Conservation (phyloP, 2,113 vertebrate genomes). For the Myrmophylax atrothorax region DNA sequence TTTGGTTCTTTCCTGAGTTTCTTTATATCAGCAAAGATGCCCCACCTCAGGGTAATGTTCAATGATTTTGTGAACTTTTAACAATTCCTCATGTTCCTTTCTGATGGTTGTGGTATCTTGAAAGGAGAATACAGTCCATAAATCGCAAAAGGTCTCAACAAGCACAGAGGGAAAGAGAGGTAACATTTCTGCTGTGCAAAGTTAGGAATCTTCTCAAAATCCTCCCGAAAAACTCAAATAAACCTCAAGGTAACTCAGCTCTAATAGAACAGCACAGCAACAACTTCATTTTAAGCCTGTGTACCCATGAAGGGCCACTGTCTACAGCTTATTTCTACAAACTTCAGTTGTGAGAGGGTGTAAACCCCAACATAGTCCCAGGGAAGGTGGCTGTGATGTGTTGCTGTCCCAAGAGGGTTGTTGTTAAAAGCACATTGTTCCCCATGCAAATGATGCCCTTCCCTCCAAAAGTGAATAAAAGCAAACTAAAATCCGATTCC, state of each 20-base stretch:
- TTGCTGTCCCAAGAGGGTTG: background rate
- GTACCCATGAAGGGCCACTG: rapidly evolving
- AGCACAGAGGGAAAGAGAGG: background rate
- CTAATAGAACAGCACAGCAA: background rate
- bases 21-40: background rate
- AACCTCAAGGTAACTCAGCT: background rate
- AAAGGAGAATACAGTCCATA: background rate
- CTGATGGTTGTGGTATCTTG: background rate
- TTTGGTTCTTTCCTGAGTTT: constrained; percentile 40
- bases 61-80: background rate
- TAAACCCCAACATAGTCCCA: rapidly evolving
- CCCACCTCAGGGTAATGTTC: background rate
- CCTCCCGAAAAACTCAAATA: background rate
- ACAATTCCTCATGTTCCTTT: background rate
- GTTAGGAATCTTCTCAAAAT: background rate
- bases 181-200: background rate
- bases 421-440: background rate
- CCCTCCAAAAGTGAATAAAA: background rate
- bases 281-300: background rate
- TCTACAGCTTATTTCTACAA: background rate
- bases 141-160: background rate
- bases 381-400: too few relatives aligned
- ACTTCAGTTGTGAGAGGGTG: background rate
- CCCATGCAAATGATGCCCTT: background rate
- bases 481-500: background rate